phyloP scores from a whole-genome alignment of 1,140 invertebrate genomes.

The Helicoverpa zea region DNA sequence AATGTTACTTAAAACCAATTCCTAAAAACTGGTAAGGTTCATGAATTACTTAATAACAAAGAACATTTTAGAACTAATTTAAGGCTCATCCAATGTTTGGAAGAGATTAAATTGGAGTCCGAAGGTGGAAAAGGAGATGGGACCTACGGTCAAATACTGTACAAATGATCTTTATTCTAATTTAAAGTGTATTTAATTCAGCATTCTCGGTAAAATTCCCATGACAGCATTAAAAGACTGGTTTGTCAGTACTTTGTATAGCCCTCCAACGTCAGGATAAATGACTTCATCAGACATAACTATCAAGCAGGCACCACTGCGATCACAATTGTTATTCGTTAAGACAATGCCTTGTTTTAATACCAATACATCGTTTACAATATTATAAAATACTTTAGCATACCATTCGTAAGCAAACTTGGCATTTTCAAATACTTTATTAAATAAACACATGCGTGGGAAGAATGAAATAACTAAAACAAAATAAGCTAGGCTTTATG shows the following conservation, averaged over 20 bases:
- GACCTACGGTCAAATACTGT: no score
- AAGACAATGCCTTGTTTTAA: background rate
- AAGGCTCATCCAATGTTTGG: no score
- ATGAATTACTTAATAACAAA: slow-evolving; percentile 19
- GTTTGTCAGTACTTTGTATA: background rate
- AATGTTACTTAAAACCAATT: slow-evolving; percentile 13
- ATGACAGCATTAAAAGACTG: background rate
- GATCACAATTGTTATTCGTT: background rate
- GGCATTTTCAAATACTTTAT: slow-evolving; percentile 15
- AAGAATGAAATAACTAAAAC: slow-evolving; percentile 38
- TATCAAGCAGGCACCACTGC: background rate
- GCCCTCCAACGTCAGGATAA: background rate
- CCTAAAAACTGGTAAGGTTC: background rate
- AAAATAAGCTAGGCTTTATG: slow-evolving; percentile 32
- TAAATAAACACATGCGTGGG: slow-evolving; percentile 31
- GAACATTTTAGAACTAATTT: no score
- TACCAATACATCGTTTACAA: slow-evolving; percentile 5
- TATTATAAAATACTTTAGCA: slow-evolving; percentile 10
- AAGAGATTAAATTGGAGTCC: no score
- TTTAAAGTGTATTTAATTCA: background rate
- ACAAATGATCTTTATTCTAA: no score
- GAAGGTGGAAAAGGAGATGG: no score
- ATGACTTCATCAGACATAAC: slow-evolving; percentile 21
- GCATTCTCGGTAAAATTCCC: slow-evolving; percentile 1
- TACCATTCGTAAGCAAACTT: background rate